Base-by-base conservation (phyloP, 2,888 invertebrate species). In the Acrobasis repandana region DNA sequence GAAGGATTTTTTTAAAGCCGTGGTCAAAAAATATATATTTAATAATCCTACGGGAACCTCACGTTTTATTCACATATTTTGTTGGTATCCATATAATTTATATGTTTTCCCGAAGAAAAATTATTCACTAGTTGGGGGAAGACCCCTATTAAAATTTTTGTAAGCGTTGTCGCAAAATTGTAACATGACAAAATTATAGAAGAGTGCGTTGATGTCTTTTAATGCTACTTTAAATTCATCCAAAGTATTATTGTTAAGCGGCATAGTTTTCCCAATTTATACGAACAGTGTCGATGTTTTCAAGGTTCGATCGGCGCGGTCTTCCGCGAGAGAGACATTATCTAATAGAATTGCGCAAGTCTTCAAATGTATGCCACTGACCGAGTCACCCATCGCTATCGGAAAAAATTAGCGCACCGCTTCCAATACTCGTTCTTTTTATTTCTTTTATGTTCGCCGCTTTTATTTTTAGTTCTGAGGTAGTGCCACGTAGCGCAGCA, bases 281-380 rank as follows among this genome's bases (percentile, higher is more conserved):
- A 38, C 28, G 28, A 36, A 20, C 11, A 52, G 34, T 50, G 38
- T 50, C 11, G 58, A 58, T 28, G 16, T 49, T 61, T 69, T 71
- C 69, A 75, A 73, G 69, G 70, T 70, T 66, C 60, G 59, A 65
- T 67, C 65, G 63, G 66, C 63, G 69, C 56, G 58, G 28, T 58
- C 58, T 36, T 59, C 57, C 47, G 48, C 61, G 58, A 56, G 67
- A 68, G 73, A 73, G 74, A 74, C 77, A 84, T 87, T 88, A 88
- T 85, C 86, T 85, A 86, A 88, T 72, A 72, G 66, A 43, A 11
- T 83, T 80, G 73, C 75, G 72, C 80, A 80, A 86, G 75, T 16
- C 48, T 33, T 72, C 46, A 67, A 68, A 84, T 80, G 76, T 85
- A 68, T 80, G 79, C 72, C 77, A 76, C 46, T 67, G 70, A 63